phyloP scores from a whole-genome alignment of 2,888 invertebrate species.

The Halictus ligatus region DNA sequence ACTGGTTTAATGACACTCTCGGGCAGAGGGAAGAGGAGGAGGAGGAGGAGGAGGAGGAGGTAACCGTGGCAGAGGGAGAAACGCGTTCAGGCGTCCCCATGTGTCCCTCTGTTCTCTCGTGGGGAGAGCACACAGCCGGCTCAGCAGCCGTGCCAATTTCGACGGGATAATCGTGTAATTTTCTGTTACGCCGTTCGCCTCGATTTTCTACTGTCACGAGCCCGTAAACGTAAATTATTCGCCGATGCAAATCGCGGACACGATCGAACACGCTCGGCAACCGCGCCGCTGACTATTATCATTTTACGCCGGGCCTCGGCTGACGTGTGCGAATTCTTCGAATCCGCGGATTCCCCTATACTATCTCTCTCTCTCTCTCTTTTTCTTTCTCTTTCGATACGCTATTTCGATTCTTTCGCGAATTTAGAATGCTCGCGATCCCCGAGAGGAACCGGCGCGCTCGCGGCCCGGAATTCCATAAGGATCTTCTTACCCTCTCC shows the following conservation, averaged over 20 bases:
- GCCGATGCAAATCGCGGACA: constrained; percentile 38
- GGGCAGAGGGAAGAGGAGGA: constrained; percentile 46
- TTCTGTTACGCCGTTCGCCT: constrained; percentile 44
- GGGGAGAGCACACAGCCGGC: constrained; percentile 3
- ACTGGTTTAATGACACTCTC: constrained; percentile 80
- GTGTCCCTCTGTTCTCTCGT: neutral
- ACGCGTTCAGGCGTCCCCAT: constrained; percentile 68
- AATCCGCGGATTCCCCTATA: neutral
- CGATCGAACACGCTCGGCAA: constrained; percentile 26
- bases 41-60: constrained; percentile 45
- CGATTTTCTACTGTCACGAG: constrained; percentile 60
- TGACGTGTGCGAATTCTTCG: neutral
- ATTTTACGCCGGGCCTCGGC: neutral
- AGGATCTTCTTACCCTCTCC: constrained; percentile 62
- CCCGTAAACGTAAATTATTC: constrained; percentile 46
- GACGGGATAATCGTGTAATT: constrained; percentile 61
- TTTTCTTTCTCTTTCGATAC: neutral
- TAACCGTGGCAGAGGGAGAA: constrained; percentile 53
- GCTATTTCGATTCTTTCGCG: constrained; percentile 11
- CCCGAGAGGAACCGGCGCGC: constrained; percentile 49
- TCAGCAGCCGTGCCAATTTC: constrained; percentile 59
- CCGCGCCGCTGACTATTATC: constrained; percentile 17
- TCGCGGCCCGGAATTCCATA: constrained; percentile 61
- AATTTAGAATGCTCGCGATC: constrained; percentile 7
- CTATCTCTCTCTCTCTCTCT: neutral